Evolutionary conservation across 2,797 vertebrate genomes (phyloP).

Genomic region (Lepilemur septentrionalis): DNA sequence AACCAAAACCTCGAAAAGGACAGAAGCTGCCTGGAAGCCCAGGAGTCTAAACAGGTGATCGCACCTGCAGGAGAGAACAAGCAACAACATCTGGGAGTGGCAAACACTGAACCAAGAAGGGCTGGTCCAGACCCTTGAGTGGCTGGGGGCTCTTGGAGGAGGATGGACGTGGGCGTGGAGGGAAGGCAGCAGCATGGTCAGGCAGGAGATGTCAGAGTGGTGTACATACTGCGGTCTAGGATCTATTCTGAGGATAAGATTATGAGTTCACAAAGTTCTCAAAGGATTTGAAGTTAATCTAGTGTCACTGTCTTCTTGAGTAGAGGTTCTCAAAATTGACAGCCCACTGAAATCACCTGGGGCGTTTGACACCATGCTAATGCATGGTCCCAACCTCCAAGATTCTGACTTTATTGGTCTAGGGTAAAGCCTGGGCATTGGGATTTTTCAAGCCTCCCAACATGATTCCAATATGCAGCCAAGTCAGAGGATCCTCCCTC

Average conservation of each 20-base stretch:
- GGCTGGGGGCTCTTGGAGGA: background rate
- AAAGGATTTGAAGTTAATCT: background rate
- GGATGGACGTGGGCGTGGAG: background rate
- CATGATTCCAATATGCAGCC: no score
- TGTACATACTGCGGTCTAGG: background rate
- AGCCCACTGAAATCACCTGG: background rate
- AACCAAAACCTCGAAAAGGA: background rate
- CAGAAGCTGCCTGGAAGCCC: background rate
- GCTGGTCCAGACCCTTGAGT: no score
- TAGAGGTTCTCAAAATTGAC: background rate
- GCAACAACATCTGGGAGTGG: background rate
- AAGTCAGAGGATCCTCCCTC: background rate
- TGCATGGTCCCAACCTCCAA: background rate
- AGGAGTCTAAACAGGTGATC: background rate
- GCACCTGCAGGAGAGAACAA: background rate
- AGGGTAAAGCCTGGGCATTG: background rate
- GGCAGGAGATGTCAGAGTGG: background rate
- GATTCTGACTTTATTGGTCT: background rate
- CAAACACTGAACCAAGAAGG: background rate
- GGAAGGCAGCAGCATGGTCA: background rate
- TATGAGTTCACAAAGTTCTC: background rate
- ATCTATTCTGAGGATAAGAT: background rate
- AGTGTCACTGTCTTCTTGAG: background rate
- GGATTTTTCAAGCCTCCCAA: background rate
- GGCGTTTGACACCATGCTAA: background rate